These are phyloP conservation scores for Ceyx melanurus DNA, from an alignment of 2,113 vertebrate genomes.

Conservation along the genomic window DNA sequence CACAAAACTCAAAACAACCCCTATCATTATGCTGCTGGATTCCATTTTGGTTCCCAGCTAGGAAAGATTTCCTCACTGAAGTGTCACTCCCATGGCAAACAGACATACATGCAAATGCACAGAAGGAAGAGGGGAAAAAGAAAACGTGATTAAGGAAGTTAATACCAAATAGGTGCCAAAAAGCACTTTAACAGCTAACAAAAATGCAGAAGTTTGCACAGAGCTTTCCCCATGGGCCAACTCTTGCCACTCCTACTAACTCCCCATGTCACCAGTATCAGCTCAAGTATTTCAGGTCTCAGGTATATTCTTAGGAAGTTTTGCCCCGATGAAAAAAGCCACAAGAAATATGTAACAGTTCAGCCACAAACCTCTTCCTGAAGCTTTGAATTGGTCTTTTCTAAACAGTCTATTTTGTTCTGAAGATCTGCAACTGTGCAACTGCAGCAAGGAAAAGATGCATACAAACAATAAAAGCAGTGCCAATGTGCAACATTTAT, in stretches of 20 bases:
- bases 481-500: neutral
- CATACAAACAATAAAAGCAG: neutral
- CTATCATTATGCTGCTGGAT: neutral
- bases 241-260: neutral
- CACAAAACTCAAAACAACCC: neutral
- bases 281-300: neutral
- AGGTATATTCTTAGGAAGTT: neutral
- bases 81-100: neutral
- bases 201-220: neutral
- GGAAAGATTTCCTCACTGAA: neutral
- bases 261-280: neutral
- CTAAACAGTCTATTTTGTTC: constrained; percentile 92
- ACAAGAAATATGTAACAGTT: neutral
- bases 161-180: neutral
- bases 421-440: constrained; percentile 97
- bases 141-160: neutral
- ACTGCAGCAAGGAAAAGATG: constrained; percentile 63
- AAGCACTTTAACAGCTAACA: neutral
- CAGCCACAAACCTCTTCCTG: constrained; percentile 90
- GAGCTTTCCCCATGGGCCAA: neutral
- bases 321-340: neutral
- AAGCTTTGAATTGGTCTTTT: constrained; percentile 96
- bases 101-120: no score
- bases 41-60: neutral
- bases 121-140: neutral